Evolutionary conservation across 2,888 invertebrate species (phyloP).

Genomic region (Pegoplata infirma): DNA sequence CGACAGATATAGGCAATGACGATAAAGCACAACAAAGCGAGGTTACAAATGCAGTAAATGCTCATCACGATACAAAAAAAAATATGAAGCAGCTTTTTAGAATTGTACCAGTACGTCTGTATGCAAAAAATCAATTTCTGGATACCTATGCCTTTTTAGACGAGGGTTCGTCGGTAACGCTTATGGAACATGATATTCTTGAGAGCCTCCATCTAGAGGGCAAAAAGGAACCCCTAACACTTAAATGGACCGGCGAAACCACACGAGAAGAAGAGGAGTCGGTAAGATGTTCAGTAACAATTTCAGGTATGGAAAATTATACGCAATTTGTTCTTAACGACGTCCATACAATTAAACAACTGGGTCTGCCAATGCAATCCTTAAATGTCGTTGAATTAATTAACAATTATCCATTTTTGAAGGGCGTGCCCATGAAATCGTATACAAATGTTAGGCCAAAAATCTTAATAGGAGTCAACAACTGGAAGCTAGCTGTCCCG

Average conservation of each 20-base stretch:
- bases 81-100: background rate
- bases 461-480: conserved; percentile 33
- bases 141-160: no score
- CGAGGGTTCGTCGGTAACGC: conserved; percentile 35
- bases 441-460: conserved; percentile 25
- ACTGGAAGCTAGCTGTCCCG: conserved; percentile 43
- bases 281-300: background rate
- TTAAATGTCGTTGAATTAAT: background rate
- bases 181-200: conserved; percentile 41
- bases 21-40: background rate
- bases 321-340: conserved; percentile 11
- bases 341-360: conserved; percentile 16
- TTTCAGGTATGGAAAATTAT: conserved; percentile 4
- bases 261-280: conserved; percentile 21
- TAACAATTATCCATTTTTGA: background rate
- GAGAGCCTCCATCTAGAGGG: conserved; percentile 16
- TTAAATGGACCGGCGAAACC: conserved; percentile 33
- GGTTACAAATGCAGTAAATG: background rate
- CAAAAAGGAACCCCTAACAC: conserved; percentile 11
- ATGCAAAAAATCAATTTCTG: background rate
- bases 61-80: background rate
- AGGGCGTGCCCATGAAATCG: background rate
- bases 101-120: conserved; percentile 14
- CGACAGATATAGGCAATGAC: background rate
- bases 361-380: conserved; percentile 17